A percentile compares a stretch with the other conserved stretches of the same genome.
Conservation (phyloP, 2,888 invertebrate species). For the Cantharis rustica region DNA sequence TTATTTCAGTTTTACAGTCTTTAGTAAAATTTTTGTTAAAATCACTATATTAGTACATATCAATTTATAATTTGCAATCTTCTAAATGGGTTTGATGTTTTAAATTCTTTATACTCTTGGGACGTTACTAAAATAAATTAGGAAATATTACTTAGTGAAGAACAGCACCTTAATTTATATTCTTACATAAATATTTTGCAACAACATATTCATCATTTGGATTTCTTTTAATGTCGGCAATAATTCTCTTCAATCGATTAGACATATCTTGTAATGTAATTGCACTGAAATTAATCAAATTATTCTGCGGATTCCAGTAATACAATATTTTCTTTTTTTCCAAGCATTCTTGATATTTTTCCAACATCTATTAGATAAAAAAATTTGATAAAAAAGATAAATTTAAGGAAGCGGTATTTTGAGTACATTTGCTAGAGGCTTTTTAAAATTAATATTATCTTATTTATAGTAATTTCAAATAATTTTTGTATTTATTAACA, state of each 20-base stretch:
- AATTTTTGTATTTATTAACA: too few species aligned
- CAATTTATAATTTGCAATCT: background rate
- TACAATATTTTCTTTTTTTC: conserved; percentile 42
- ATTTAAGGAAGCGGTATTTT: background rate
- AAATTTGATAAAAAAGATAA: background rate
- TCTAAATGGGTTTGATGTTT: background rate
- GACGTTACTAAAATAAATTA: background rate
- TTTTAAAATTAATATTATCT: too few species aligned
- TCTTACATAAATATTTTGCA: background rate
- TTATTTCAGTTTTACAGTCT: too few species aligned
- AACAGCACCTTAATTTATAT: background rate
- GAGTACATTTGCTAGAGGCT: too few species aligned
- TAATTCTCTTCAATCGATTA: conserved; percentile 53
- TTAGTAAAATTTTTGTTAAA: too few species aligned
- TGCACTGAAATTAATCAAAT: conserved; percentile 50
- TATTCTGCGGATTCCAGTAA: conserved; percentile 52
- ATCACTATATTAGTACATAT: too few species aligned
- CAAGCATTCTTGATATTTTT: conserved; percentile 42
- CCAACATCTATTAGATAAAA: conserved; percentile 51
- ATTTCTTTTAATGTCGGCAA: conserved; percentile 50
- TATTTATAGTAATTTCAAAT: too few species aligned
- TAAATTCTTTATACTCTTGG: background rate
- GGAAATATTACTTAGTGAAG: background rate
- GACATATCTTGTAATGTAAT: conserved; percentile 50
- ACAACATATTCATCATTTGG: conserved; percentile 13